Evolutionary conservation across 2,888 invertebrate species (phyloP), one percentile per base, ranked within the genome.

Genomic region (Axea sp.): DNA sequence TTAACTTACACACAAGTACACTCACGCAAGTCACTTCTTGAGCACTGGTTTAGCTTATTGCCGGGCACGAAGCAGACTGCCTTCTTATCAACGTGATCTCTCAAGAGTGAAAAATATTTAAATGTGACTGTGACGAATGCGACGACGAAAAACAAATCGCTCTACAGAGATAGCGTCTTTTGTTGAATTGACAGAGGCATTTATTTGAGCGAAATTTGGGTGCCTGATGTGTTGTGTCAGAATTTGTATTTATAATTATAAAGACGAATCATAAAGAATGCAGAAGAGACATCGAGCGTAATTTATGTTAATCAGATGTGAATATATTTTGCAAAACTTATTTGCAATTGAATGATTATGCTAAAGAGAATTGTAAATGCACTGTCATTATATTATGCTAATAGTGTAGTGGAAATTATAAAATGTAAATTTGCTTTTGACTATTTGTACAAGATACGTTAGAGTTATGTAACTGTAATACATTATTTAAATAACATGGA

Each of bases 81-180:
- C 78, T 73, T 69, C 80, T 78, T 86, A 86, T 86, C 86, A 79
- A 68, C 78, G 65, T 80, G 82, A 86, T 86, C 86, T 84, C 71
- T 81, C 59, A 60, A 80, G 80, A 80, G 79, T 78, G 80, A 82
- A 82, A 83, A 85, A 84, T 83, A 85, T 86, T 84, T 84, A 84
- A 82, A 77, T 78, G 47, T 28, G 22, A 45, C 37, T 15, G 8
- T n/a, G 65, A 43, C 35, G 26, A 60, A 31, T 39, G 19, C 26
- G 17, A 9, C 33, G 68, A 68, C 15, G 51, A 60, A 68, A 68
- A 51, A 59, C 59, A 57, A 49, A 41, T 41, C 43, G 3, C 37
- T n/a, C n/a, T n/a, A n/a, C n/a, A n/a, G n/a, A n/a, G n/a, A n/a
- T n/a, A n/a, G n/a, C n/a, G n/a, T n/a, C n/a, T n/a, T n/a, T n/a